phyloP scores from a whole-genome alignment of 2,888 invertebrate genomes.

The Anoncus sp. region DNA sequence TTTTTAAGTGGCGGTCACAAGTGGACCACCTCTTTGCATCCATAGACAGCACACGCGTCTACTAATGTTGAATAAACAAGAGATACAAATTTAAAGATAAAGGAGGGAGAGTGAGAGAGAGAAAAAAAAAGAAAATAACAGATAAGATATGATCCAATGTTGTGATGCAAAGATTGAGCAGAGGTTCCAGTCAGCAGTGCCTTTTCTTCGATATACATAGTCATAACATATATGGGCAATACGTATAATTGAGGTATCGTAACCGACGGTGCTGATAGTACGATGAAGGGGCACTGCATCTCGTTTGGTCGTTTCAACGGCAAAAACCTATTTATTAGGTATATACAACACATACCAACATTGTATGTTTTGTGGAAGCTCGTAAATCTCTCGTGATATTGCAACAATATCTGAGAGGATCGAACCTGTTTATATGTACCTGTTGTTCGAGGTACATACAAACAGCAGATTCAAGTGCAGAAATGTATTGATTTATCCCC shows the following conservation, averaged over 20 bases:
- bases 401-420: slow-evolving; percentile 5
- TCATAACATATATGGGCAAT: background rate
- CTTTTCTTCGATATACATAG: slow-evolving; percentile 8
- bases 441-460: background rate
- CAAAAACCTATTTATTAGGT: slow-evolving; percentile 8
- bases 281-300: slow-evolving; percentile 28
- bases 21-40: slow-evolving; percentile 19
- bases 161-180: slow-evolving; percentile 19
- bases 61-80: slow-evolving; percentile 1
- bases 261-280: background rate
- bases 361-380: background rate
- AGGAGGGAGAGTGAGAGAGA: slow-evolving; percentile 1
- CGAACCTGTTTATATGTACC: background rate
- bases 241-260: background rate
- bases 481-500: slow-evolving; percentile 43
- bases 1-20: background rate
- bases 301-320: slow-evolving; percentile 22
- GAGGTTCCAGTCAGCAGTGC: slow-evolving; percentile 6
- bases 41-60: background rate
- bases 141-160: slow-evolving; percentile 5
- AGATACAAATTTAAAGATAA: background rate
- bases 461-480: background rate
- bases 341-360: slow-evolving; percentile 5
- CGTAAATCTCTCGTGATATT: slow-evolving; percentile 2
- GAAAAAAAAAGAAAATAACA: slow-evolving; percentile 3